Conservation (phyloP, 2,113 vertebrate species). For the Pantherophis guttatus region DNA sequence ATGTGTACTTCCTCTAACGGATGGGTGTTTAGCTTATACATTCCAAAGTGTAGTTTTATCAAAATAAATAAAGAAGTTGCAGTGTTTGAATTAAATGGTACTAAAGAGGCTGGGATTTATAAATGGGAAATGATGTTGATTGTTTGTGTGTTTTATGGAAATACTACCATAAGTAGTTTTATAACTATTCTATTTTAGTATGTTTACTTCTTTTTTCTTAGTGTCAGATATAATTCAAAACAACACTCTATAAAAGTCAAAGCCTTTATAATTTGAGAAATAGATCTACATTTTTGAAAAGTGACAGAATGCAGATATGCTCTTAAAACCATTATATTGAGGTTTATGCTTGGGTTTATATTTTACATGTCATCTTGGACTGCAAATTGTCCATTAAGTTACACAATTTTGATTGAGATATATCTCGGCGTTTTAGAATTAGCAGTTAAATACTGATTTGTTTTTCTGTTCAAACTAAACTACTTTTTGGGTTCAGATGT, state of each 20-base stretch:
- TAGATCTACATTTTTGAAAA: background rate
- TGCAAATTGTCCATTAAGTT: background rate
- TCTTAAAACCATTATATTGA: background rate
- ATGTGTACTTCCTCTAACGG: constrained; percentile 46
- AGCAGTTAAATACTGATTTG: background rate
- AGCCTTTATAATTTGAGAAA: background rate
- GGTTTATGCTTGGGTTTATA: background rate
- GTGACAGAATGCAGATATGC: background rate
- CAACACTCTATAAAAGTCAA: constrained; percentile 50
- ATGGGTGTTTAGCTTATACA: constrained; percentile 41
- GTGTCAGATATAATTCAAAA: constrained; percentile 43
- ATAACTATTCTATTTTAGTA: constrained; percentile 49
- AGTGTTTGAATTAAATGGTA: constrained; percentile 35
- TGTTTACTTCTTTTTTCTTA: constrained; percentile 56
- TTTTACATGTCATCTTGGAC: background rate
- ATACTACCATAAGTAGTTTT: constrained; percentile 48
- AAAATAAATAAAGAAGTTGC: constrained; percentile 11
- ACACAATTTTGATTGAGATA: background rate
- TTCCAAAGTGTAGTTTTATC: constrained; percentile 47
- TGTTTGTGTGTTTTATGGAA: constrained; percentile 50
- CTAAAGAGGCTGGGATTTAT: constrained; percentile 51
- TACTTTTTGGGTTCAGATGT: background rate
- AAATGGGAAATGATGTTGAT: constrained; percentile 56
- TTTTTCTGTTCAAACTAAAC: background rate
- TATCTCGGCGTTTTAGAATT: background rate